Percentiles rank a stretch among this genome's conserved stretches.
Conservation (phyloP, 1,140 invertebrate genomes). For the Diorhabda carinulata region DNA sequence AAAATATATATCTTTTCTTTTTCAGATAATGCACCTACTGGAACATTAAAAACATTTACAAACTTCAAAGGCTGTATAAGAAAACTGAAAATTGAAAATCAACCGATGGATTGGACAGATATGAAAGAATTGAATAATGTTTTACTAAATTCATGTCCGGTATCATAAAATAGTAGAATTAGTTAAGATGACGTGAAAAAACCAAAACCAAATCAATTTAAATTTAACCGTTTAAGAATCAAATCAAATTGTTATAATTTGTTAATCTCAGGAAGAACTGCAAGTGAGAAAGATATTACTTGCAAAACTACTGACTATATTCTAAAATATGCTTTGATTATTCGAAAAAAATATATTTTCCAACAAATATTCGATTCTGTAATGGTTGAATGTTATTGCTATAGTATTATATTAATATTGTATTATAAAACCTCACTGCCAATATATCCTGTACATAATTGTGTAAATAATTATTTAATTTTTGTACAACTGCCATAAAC, state of each 20-base stretch:
- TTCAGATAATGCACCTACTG: constrained; percentile 63
- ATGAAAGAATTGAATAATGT: constrained; percentile 80
- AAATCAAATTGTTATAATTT: not conserved
- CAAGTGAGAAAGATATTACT: not conserved
- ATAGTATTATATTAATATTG: constrained; percentile 18
- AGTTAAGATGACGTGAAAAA: not conserved
- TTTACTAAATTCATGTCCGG: constrained; percentile 78
- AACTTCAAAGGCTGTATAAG: constrained; percentile 90
- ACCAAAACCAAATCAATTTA: not conserved
- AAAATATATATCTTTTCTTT: constrained; percentile 26
- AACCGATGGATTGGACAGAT: constrained; percentile 73
- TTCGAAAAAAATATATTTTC: not conserved
- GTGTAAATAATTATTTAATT: constrained; percentile 17
- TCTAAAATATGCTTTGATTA: not conserved
- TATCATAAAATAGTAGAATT: constrained; percentile 10
- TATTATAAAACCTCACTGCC: constrained; percentile 19
- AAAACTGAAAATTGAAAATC: constrained; percentile 69
- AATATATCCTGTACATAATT: constrained; percentile 11
- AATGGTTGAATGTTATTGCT: constrained; percentile 1
- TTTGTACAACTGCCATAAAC: constrained; percentile 12
- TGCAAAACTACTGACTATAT: not conserved
- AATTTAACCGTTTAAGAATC: not conserved
- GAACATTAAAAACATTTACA: constrained; percentile 63
- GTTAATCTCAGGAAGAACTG: not conserved
- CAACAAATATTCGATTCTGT: too few relatives aligned